A percentile compares a stretch with the other conserved stretches of the same genome.
Conservation (phyloP, 2,888 invertebrate genomes). For the Hydriomena furcata region DNA sequence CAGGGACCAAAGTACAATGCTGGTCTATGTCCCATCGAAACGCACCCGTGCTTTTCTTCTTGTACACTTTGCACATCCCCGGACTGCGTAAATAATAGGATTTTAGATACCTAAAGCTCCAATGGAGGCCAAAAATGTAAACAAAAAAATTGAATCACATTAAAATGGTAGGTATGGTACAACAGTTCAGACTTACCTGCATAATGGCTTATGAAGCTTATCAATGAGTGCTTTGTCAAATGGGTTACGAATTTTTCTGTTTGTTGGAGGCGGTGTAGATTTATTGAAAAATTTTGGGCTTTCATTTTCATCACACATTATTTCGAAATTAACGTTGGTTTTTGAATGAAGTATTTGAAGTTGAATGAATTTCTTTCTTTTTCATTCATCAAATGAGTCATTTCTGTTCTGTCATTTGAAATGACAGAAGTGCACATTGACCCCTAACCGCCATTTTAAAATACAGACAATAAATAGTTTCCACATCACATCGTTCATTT, state of each 20-base stretch:
- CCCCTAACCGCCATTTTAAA: too few relatives aligned
- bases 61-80: constrained; percentile 79
- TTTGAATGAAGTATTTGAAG: constrained; percentile 24
- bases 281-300: constrained; percentile 57
- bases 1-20: constrained; percentile 86
- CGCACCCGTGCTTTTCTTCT: constrained; percentile 61
- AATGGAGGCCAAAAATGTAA: not conserved
- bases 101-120: not conserved
- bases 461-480: too few relatives aligned
- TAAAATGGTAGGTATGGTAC: too few relatives aligned
- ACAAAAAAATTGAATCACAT: not conserved
- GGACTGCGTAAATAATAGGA: constrained; percentile 53
- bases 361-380: too few relatives aligned
- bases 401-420: too few relatives aligned
- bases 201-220: constrained; percentile 86
- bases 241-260: constrained; percentile 85
- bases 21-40: constrained; percentile 88
- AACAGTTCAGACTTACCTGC: constrained; percentile 77
- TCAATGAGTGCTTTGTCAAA: constrained; percentile 87
- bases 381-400: too few relatives aligned
- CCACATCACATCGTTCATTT: too few relatives aligned
- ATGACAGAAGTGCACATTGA: too few relatives aligned
- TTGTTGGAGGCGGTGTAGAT: constrained; percentile 68
- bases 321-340: constrained; percentile 70
- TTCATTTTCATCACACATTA: constrained; percentile 73